A percentile compares a stretch with the other conserved stretches of the same genome.
phyloP scores from a whole-genome alignment of 1,140 invertebrate genomes.

The Brachionus paranguensis region DNA sequence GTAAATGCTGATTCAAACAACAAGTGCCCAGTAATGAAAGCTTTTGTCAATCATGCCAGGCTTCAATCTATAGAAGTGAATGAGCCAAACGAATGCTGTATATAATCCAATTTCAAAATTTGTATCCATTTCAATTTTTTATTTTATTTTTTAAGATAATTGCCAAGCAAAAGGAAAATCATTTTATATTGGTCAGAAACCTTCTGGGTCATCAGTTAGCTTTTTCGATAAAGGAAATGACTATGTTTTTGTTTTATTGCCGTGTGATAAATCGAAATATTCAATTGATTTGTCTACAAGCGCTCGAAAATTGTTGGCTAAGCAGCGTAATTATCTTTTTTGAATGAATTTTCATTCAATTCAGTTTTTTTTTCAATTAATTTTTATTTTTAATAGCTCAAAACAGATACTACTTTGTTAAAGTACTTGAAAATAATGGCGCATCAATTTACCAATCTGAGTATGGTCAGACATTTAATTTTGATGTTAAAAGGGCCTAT shows the following conservation, averaged over 20 bases:
- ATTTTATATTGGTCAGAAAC: background rate
- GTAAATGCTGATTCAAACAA: background rate
- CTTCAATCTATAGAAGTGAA: background rate
- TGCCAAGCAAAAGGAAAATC: slow-evolving; percentile 15
- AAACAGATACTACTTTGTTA: slow-evolving; percentile 30
- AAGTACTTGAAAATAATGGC: slow-evolving; percentile 3
- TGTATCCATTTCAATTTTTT: background rate
- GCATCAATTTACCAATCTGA: slow-evolving; percentile 32
- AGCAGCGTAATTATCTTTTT: background rate
- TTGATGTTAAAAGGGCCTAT: slow-evolving; percentile 8
- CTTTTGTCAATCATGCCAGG: slow-evolving; percentile 17
- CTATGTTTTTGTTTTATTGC: slow-evolving; percentile 24
- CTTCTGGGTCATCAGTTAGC: background rate
- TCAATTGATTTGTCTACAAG: background rate
- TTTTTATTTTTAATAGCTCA: background rate
- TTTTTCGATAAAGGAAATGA: slow-evolving; percentile 2
- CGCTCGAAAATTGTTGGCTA: background rate
- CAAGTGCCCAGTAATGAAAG: slow-evolving; percentile 22
- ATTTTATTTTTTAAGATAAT: background rate
- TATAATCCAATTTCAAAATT: background rate
- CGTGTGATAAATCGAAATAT: slow-evolving; percentile 32
- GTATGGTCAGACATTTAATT: slow-evolving; percentile 1
- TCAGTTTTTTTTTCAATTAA: background rate
- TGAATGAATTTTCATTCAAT: background rate
- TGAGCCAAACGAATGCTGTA: slow-evolving; percentile 37